phyloP scores from a whole-genome alignment of 2,888 invertebrate genomes.

The Microctonus hyperodae region DNA sequence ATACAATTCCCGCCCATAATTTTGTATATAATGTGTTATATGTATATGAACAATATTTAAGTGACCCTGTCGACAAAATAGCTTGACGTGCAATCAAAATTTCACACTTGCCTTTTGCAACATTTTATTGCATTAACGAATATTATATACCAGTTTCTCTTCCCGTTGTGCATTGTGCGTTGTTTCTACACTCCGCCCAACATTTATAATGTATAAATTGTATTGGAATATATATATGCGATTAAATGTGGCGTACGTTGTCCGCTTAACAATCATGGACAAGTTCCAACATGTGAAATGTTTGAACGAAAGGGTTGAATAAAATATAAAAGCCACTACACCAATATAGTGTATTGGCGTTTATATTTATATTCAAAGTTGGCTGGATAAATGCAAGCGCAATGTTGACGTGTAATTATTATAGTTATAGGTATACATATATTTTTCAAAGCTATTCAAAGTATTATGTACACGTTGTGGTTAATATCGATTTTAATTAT shows the following conservation, averaged over 20 bases:
- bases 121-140: constrained; percentile 50
- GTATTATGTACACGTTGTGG: constrained; percentile 1
- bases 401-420: constrained; percentile 24
- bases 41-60: constrained; percentile 12
- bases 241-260: neutral
- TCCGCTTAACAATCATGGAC: neutral
- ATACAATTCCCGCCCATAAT: constrained; percentile 20
- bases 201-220: neutral
- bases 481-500: constrained; percentile 16
- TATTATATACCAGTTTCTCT: constrained; percentile 33
- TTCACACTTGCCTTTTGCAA: constrained; percentile 32
- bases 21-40: neutral
- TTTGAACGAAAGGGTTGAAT: neutral
- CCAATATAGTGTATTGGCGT: no score
- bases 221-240: neutral
- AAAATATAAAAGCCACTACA: neutral
- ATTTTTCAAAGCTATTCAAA: constrained; percentile 12
- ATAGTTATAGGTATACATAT: no score
- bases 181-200: neutral
- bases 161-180: constrained; percentile 11
- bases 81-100: constrained; percentile 48
- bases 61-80: constrained; percentile 49
- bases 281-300: neutral
- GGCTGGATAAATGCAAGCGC: neutral
- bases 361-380: neutral